A percentile compares a stretch with the other conserved stretches of the same genome.
These are phyloP conservation scores for Selenia dentaria DNA, from an alignment of 2,888 invertebrate species.

Conservation along the genomic window DNA sequence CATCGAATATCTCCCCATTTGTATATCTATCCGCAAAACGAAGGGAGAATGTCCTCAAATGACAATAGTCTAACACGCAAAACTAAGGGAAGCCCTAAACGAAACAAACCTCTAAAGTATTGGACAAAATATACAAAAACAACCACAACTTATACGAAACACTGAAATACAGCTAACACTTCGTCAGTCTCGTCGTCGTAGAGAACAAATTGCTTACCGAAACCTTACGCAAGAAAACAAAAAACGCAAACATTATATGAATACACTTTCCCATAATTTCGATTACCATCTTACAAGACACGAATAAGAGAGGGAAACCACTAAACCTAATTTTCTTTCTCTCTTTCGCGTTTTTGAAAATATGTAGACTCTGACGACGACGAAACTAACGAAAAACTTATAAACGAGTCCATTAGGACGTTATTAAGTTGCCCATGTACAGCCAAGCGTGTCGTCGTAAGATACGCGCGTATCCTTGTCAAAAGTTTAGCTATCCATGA, in stretches of 20 bases:
- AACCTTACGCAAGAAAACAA: not conserved
- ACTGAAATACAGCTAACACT: slow-evolving; percentile 30
- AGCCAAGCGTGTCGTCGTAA: slow-evolving; percentile 9
- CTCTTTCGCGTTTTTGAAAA: not conserved
- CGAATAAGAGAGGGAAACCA: not conserved
- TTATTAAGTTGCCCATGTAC: not conserved
- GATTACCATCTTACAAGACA: too few relatives aligned
- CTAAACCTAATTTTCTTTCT: not conserved
- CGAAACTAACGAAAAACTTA: slow-evolving; percentile 9
- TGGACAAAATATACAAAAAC: slow-evolving; percentile 64
- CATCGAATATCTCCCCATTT: not conserved
- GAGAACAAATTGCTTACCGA: not conserved
- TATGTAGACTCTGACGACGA: not conserved
- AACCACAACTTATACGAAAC: slow-evolving; percentile 38
- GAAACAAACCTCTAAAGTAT: slow-evolving; percentile 39
- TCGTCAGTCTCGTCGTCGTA: slow-evolving; percentile 1
- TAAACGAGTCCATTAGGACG: slow-evolving; percentile 15
- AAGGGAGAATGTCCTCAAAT: slow-evolving; percentile 54
- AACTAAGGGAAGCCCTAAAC: slow-evolving; percentile 38
- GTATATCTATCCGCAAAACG: slow-evolving; percentile 40
- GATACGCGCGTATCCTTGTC: not conserved
- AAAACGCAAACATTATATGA: too few relatives aligned
- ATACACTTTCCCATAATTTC: too few relatives aligned
- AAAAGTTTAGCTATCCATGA: too few relatives aligned
- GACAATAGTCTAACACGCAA: slow-evolving; percentile 35